phyloP scores from a whole-genome alignment of 1,140 invertebrate species.

The Grapholita molesta region DNA sequence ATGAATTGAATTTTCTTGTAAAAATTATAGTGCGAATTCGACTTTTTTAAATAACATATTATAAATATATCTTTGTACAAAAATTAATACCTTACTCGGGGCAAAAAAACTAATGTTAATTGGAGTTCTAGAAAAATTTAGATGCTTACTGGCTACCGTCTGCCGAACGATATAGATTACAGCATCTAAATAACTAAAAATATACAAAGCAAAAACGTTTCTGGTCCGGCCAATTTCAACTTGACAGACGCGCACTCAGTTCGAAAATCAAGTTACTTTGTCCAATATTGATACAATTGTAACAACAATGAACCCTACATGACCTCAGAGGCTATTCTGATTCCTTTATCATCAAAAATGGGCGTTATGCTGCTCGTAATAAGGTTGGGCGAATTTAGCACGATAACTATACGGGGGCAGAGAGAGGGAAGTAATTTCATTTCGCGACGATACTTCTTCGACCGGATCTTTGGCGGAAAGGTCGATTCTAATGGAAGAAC shows the following conservation, averaged over 20 bases:
- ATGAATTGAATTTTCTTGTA: no score
- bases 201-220: conserved; percentile 4
- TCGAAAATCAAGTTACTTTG: conserved; percentile 65
- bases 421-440: conserved; percentile 10
- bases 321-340: conserved; percentile 54
- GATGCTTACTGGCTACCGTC: neutral
- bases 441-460: conserved; percentile 6
- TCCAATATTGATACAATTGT: conserved; percentile 71
- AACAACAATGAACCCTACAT: conserved; percentile 56
- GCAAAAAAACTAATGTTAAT: no score
- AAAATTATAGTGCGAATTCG: no score
- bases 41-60: no score
- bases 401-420: neutral
- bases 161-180: neutral
- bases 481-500: neutral
- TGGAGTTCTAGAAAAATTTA: neutral
- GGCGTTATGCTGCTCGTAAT: neutral
- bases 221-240: conserved; percentile 42
- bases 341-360: conserved; percentile 35
- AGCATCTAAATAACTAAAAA: neutral
- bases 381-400: neutral
- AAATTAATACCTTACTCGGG: no score
- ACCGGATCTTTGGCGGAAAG: conserved; percentile 14
- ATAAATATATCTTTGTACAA: no score
- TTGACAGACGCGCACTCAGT: conserved; percentile 49